Evolutionary conservation across 2,113 vertebrate genomes (phyloP).

Genomic region (Epinephelus moara): DNA sequence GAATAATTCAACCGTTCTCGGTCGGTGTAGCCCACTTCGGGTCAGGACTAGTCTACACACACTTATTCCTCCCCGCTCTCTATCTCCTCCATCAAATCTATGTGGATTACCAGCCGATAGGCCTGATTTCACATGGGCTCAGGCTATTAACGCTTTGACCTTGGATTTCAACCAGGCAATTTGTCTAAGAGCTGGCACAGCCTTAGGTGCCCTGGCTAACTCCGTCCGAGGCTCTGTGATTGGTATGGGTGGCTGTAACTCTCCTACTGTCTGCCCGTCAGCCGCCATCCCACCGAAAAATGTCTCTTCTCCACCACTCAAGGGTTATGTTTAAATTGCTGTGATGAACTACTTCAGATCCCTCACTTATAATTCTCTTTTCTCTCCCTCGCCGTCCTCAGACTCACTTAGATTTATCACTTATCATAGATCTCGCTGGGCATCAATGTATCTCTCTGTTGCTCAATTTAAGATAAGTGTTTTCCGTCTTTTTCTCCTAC

Average conservation of each 20-base stretch:
- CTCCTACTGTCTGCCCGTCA: conserved; percentile 45
- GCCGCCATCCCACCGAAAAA: conserved; percentile 35
- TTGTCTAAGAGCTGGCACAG: conserved; percentile 71
- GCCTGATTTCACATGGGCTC: conserved; percentile 78
- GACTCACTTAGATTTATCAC: conserved; percentile 42
- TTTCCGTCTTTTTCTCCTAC: no score
- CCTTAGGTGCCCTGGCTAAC: conserved; percentile 41
- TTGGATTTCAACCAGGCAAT: conserved; percentile 80
- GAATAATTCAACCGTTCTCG: conserved; percentile 21
- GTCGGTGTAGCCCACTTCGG: conserved; percentile 12
- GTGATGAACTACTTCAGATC: conserved; percentile 67
- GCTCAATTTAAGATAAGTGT: neutral
- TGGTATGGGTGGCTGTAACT: conserved; percentile 60
- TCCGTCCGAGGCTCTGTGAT: conserved; percentile 41
- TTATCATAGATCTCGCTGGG: conserved; percentile 5
- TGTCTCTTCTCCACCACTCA: conserved; percentile 53
- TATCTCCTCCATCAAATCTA: conserved; percentile 60
- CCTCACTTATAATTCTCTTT: conserved; percentile 30
- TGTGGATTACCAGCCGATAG: conserved; percentile 74
- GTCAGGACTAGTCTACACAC: neutral
- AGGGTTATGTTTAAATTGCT: conserved; percentile 65
- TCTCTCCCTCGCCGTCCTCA: neutral
- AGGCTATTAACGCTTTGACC: conserved; percentile 79
- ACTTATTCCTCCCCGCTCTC: conserved; percentile 24
- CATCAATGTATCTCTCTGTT: neutral